A percentile compares a stretch with the other conserved stretches of the same genome.
phyloP scores from a whole-genome alignment of 1,140 invertebrate species.

The Helicoverpa armigera region DNA sequence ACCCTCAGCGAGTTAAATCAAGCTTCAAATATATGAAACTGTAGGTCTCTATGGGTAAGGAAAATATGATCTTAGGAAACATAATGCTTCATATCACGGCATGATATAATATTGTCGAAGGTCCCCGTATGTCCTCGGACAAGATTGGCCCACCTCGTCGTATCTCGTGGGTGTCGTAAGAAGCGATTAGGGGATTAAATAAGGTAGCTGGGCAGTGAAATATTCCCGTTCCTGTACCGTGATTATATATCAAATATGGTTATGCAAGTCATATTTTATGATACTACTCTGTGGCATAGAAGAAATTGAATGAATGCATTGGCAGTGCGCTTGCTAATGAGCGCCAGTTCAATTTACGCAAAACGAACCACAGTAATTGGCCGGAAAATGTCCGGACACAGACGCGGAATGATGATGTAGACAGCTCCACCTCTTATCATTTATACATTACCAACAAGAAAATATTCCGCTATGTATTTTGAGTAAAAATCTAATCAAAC shows the following conservation, averaged over 20 bases:
- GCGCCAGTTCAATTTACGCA: slow-evolving; percentile 23
- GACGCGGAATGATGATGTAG: slow-evolving; percentile 11
- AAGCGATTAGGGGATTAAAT: slow-evolving; percentile 32
- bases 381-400: slow-evolving; percentile 10
- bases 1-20: slow-evolving; percentile 13
- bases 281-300: not conserved
- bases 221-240: not conserved
- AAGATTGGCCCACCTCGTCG: slow-evolving; percentile 12
- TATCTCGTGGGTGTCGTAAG: slow-evolving; percentile 24
- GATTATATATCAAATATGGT: slow-evolving; percentile 13
- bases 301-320: slow-evolving; percentile 25
- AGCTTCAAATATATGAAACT: not conserved
- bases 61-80: not conserved
- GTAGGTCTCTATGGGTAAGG: not conserved
- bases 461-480: slow-evolving; percentile 20
- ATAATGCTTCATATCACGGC: not conserved
- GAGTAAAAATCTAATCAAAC: not conserved
- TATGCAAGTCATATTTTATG: not conserved
- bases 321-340: slow-evolving; percentile 11
- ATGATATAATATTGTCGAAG: not conserved
- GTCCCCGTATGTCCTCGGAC: not conserved
- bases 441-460: not conserved
- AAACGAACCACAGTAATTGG: slow-evolving; percentile 3
- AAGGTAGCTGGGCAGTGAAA: slow-evolving; percentile 25
- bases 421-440: not conserved